A percentile compares a stretch with the other conserved stretches of the same genome.
phyloP scores from a whole-genome alignment of 2,888 invertebrate species.

The Drosophila trichaetosa region DNA sequence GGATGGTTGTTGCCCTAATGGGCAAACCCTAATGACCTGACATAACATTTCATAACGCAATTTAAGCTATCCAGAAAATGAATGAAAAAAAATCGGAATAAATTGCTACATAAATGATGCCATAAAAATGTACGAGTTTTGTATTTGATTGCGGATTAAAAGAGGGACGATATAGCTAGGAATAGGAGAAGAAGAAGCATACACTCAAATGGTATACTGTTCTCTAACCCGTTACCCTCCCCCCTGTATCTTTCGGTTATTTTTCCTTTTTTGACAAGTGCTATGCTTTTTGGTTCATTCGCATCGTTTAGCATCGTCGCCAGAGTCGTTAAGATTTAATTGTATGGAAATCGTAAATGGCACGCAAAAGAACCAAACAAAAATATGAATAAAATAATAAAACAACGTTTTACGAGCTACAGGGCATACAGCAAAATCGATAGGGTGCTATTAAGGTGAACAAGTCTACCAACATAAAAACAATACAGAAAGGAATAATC shows the following conservation, averaged over 20 bases:
- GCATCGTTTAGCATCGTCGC: conserved; percentile 54
- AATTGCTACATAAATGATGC: conserved; percentile 61
- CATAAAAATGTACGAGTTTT: conserved; percentile 63
- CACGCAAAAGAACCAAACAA: conserved; percentile 61
- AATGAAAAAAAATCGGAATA: conserved; percentile 17
- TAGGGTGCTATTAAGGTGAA: conserved; percentile 48
- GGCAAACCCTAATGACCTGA: conserved; percentile 73
- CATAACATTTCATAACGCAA: conserved; percentile 79
- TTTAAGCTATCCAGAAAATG: conserved; percentile 58
- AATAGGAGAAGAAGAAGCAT: neutral
- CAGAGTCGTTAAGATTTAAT: conserved; percentile 76
- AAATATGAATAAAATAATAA: conserved; percentile 17
- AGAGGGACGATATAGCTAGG: conserved; percentile 8
- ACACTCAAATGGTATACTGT: conserved; percentile 20
- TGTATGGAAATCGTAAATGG: conserved; percentile 81
- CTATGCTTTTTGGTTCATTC: conserved; percentile 35
- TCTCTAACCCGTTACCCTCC: neutral
- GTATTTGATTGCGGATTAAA: conserved; percentile 70
- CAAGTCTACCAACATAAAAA: neutral
- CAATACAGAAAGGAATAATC: conserved; percentile 6
- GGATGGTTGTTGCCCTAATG: conserved; percentile 50
- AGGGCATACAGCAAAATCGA: conserved; percentile 52
- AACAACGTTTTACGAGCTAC: conserved; percentile 62
- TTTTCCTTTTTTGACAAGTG: conserved; percentile 23
- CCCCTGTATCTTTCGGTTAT: conserved; percentile 37